phyloP scores from a whole-genome alignment of 2,797 vertebrate genomes.

The Emydoidea blandingii region DNA sequence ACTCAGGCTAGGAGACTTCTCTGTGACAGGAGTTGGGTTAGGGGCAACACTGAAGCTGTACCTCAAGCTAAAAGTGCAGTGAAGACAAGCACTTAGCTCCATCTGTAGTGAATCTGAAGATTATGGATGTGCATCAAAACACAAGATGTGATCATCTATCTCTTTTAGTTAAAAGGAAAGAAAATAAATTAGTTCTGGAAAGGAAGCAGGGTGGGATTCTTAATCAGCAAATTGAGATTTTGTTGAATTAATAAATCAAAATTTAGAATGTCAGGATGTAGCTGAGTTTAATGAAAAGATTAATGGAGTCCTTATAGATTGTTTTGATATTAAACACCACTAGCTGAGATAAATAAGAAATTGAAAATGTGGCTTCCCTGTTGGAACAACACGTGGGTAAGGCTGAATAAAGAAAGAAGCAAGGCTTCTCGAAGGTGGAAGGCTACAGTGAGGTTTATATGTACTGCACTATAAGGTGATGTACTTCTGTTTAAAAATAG shows the following conservation, averaged over 20 bases:
- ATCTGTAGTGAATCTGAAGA: neutral
- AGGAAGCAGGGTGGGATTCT: neutral
- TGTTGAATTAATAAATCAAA: neutral
- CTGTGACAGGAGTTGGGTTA: neutral
- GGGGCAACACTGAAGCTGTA: neutral
- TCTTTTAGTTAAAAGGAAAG: neutral
- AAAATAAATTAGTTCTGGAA: neutral
- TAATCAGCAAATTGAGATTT: neutral
- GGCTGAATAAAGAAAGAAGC: neutral
- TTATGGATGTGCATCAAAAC: neutral
- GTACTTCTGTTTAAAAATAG: neutral
- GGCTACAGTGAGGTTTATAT: neutral
- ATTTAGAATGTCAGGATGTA: neutral
- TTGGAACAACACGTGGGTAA: neutral
- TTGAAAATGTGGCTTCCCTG: neutral
- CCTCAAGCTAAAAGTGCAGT: neutral
- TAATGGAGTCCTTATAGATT: neutral
- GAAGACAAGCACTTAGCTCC: neutral
- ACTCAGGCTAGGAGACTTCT: neutral
- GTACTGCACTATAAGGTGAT: rapidly evolving
- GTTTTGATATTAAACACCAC: neutral
- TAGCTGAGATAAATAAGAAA: neutral
- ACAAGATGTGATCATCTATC: neutral
- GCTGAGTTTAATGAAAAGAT: neutral
- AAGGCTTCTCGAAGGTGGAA: neutral